Conservation (phyloP, 2,797 vertebrate species). For the Carcharodon carcharias region DNA sequence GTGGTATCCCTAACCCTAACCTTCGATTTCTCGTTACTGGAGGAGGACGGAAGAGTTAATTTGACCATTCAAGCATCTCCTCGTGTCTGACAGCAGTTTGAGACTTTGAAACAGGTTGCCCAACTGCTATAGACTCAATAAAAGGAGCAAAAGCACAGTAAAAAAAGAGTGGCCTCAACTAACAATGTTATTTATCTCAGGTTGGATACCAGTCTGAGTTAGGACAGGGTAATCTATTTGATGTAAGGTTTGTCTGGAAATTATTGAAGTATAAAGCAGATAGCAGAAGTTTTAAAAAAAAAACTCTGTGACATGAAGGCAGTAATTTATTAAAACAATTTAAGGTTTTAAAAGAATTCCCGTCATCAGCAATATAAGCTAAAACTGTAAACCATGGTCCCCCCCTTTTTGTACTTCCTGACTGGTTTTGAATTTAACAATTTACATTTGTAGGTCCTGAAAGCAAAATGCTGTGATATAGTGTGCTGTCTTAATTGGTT, state of each 20-base stretch:
- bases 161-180: not conserved
- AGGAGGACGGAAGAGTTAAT: not conserved
- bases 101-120: not conserved
- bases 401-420: not conserved
- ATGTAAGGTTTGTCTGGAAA: not conserved
- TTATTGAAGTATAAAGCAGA: not conserved
- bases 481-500: not conserved
- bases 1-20: not conserved
- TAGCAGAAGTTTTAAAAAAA: not conserved
- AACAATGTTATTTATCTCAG: not conserved
- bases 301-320: not conserved
- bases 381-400: not conserved
- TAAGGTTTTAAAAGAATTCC: not conserved
- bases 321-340: not conserved
- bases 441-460: not conserved
- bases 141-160: not conserved
- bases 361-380: not conserved
- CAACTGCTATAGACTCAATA: not conserved
- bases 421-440: not conserved
- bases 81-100: not conserved
- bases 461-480: not conserved
- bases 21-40: not conserved
- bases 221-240: not conserved
- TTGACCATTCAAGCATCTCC: not conserved
- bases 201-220: not conserved